Evolutionary conservation across 2,113 vertebrate species (phyloP).

Genomic region (Strix aluco): DNA sequence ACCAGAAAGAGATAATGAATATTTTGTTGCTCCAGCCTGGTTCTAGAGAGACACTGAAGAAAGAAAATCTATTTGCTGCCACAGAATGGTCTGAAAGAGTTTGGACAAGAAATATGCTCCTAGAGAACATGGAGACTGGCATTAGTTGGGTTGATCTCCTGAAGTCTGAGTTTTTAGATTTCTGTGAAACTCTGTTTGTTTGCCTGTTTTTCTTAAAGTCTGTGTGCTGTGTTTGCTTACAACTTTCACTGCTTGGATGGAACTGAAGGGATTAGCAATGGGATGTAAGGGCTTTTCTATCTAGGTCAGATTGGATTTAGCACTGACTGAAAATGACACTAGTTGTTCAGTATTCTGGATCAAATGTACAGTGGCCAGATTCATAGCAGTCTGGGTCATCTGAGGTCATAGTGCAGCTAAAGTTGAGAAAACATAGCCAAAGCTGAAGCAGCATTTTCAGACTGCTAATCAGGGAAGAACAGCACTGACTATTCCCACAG

Average conservation of each 20-base stretch:
- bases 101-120: not conserved
- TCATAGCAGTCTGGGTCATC: not conserved
- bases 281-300: constrained; percentile 27
- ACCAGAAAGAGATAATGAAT: not conserved
- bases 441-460: not conserved
- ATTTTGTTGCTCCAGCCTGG: not conserved
- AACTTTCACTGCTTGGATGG: not conserved
- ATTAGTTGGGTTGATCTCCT: not conserved
- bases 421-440: not conserved
- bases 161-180: not conserved
- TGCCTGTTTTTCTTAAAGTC: not conserved
- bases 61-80: not conserved
- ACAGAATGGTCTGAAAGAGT: not conserved
- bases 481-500: not conserved
- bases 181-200: not conserved
- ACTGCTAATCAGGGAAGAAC: not conserved
- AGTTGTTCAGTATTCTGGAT: not conserved
- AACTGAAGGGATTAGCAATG: not conserved
- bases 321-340: not conserved
- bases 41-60: not conserved
- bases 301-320: constrained; percentile 17
- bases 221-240: not conserved
- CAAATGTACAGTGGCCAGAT: constrained; percentile 17
- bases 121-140: not conserved
- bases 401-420: constrained; percentile 17